Evolutionary conservation across 2,113 vertebrate genomes (phyloP).

Genomic region (Potamarius usumacintae): DNA sequence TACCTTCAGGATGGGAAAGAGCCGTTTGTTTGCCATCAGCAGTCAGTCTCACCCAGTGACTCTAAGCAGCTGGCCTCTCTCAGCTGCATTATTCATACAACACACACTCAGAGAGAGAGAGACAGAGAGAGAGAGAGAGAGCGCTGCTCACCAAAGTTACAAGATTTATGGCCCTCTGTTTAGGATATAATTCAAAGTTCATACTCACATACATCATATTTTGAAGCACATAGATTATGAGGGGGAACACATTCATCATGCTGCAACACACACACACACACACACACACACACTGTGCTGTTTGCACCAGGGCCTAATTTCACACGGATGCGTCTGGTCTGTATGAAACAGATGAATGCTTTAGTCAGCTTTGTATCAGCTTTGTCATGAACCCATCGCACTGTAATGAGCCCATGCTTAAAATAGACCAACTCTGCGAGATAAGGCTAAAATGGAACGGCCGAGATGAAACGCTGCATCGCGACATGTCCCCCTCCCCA

Average conservation of each 20-base stretch:
- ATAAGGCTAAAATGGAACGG: conserved; percentile 43
- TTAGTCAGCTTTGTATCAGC: conserved; percentile 56
- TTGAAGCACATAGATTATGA: conserved; percentile 85
- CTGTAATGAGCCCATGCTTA: conserved; percentile 50
- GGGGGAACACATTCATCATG: conserved; percentile 82
- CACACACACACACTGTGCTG: conserved; percentile 30
- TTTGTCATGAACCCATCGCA: conserved; percentile 54
- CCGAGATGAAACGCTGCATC: not conserved
- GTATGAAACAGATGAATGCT: conserved; percentile 52
- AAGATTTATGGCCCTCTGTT: conserved; percentile 83
- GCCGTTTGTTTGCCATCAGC: conserved; percentile 65
- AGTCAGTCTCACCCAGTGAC: conserved; percentile 61
- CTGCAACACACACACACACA: conserved; percentile 67
- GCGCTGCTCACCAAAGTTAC: conserved; percentile 73
- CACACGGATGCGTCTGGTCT: conserved; percentile 52
- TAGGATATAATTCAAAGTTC: conserved; percentile 86
- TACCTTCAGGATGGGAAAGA: conserved; percentile 59
- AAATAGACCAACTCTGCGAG: conserved; percentile 47
- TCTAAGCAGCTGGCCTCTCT: conserved; percentile 71
- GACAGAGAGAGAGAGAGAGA: conserved; percentile 56
- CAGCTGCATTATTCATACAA: conserved; percentile 78
- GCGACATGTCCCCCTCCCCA: not conserved
- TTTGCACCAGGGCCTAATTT: conserved; percentile 53
- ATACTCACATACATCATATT: conserved; percentile 86
- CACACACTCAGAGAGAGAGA: conserved; percentile 63